Percentiles rank a stretch among this genome's conserved stretches.
phyloP scores from a whole-genome alignment of 2,113 vertebrate genomes.

The Maccullochella peelii region DNA sequence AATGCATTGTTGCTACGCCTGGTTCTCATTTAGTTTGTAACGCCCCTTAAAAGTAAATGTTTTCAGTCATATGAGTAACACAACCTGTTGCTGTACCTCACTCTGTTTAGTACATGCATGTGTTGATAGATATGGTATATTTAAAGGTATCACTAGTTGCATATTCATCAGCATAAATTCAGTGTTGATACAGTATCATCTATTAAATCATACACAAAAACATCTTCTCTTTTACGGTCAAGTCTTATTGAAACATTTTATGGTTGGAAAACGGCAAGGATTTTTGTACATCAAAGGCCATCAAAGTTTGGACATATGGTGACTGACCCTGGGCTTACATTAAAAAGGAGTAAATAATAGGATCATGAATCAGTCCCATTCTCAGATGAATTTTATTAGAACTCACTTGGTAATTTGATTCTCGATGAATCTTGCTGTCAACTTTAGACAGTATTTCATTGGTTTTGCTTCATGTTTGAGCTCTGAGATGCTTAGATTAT shows the following conservation, averaged over 20 bases:
- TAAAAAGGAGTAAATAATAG: neutral
- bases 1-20: conserved; percentile 61
- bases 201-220: neutral
- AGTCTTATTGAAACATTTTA: neutral
- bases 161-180: neutral
- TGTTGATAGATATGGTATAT: neutral
- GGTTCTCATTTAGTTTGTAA: conserved; percentile 50
- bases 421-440: neutral
- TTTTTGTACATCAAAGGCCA: neutral
- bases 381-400: neutral
- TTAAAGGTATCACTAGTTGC: neutral
- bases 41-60: neutral
- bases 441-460: neutral
- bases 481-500: neutral
- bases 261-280: neutral
- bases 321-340: neutral
- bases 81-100: neutral
- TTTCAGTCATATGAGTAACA: neutral
- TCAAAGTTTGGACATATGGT: neutral
- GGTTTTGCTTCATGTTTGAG: neutral
- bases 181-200: neutral
- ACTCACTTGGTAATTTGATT: neutral
- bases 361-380: neutral
- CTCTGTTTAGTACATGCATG: neutral
- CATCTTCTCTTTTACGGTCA: neutral